phyloP scores from a whole-genome alignment of 2,113 vertebrate genomes.

The Ophiodon elongatus region DNA sequence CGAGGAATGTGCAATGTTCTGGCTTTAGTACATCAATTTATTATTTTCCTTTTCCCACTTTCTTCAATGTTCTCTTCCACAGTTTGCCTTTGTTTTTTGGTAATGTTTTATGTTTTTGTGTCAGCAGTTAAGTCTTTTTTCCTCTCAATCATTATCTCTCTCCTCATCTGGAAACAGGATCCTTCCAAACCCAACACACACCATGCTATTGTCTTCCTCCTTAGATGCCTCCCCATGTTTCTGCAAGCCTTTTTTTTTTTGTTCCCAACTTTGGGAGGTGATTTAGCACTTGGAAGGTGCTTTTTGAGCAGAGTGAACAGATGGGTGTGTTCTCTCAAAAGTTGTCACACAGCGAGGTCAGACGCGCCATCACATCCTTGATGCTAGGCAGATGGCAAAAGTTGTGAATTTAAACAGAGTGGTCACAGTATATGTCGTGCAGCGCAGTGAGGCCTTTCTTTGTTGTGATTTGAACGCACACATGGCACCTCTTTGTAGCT shows the following conservation, averaged over 20 bases:
- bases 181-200: slow-evolving; percentile 16
- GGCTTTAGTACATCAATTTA: slow-evolving; percentile 49
- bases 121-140: slow-evolving; percentile 1
- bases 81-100: slow-evolving; percentile 45
- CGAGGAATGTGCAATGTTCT: slow-evolving; percentile 67
- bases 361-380: slow-evolving; percentile 21
- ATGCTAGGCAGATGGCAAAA: slow-evolving; percentile 46
- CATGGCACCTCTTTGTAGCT: not conserved
- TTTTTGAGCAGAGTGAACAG: slow-evolving; percentile 38
- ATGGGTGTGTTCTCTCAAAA: slow-evolving; percentile 36
- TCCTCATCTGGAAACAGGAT: slow-evolving; percentile 18
- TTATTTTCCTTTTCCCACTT: slow-evolving; percentile 35
- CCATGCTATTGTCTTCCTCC: not conserved
- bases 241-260: not conserved
- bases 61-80: slow-evolving; percentile 33
- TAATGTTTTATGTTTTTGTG: slow-evolving; percentile 39
- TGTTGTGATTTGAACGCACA: not conserved
- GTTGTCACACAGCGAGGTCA: slow-evolving; percentile 40
- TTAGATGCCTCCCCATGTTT: slow-evolving; percentile 12
- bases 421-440: not conserved
- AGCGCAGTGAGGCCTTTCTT: not conserved
- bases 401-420: slow-evolving; percentile 14
- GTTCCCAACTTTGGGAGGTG: slow-evolving; percentile 14
- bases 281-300: slow-evolving; percentile 18
- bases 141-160: slow-evolving; percentile 14